These are phyloP conservation scores for Calliopsis andreniformis DNA, from an alignment of 1,140 invertebrate genomes.

Conservation along the genomic window DNA sequence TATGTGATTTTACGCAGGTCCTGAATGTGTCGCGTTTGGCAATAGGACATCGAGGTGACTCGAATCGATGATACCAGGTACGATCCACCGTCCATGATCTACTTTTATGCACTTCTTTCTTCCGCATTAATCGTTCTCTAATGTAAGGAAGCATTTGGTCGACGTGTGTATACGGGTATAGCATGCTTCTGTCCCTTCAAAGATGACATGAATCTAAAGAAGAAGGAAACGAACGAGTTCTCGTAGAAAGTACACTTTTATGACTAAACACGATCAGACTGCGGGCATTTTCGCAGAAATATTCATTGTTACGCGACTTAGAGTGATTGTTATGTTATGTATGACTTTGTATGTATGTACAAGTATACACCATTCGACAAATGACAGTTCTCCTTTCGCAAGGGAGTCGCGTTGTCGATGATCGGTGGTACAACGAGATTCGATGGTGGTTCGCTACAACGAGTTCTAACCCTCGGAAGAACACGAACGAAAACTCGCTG, in stretches of 20 bases:
- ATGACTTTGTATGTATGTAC: conserved; percentile 18
- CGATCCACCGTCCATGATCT: background rate
- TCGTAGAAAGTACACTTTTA: conserved; percentile 27
- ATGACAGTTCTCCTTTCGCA: no score
- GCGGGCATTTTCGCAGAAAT: no score
- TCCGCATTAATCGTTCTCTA: background rate
- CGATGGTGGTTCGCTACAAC: no score
- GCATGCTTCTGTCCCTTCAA: conserved; percentile 14
- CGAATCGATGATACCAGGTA: background rate
- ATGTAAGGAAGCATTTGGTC: conserved; percentile 48
- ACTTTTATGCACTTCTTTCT: background rate
- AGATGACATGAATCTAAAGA: conserved; percentile 10
- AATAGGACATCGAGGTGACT: background rate
- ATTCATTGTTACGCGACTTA: no score
- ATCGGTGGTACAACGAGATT: no score
- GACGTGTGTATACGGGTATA: conserved; percentile 10
- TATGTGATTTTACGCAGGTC: no score
- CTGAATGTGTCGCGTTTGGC: no score
- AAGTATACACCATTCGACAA: background rate
- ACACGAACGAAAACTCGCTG: background rate
- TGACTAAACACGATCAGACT: no score
- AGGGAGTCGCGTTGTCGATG: no score
- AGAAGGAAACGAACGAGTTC: conserved; percentile 24
- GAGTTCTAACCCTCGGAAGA: no score
- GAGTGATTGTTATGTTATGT: background rate